Conservation (phyloP, 2,113 vertebrate genomes). For the Peucedramus taeniatus region DNA sequence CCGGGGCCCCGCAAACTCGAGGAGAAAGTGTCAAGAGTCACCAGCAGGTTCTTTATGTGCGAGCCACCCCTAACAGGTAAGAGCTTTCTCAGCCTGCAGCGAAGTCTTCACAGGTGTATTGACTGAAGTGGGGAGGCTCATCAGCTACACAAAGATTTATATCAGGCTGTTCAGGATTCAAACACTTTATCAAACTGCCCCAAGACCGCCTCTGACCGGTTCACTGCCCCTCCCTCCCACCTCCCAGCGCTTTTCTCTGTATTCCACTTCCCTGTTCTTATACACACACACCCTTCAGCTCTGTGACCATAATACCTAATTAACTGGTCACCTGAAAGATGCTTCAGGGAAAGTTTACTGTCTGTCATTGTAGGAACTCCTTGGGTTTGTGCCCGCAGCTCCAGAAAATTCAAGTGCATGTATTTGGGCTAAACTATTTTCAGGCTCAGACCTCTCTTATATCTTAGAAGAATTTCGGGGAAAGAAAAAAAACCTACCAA, state of each 20-base stretch:
- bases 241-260: rapidly evolving
- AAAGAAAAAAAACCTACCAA: background rate
- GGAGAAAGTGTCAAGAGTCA: background rate
- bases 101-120: background rate
- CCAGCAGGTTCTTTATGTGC: background rate
- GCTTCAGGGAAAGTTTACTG: background rate
- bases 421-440: background rate
- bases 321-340: background rate
- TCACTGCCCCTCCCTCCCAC: too few species aligned
- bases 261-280: background rate
- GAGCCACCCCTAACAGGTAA: rapidly evolving
- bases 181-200: background rate
- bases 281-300: background rate
- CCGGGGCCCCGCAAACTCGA: rapidly evolving
- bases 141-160: background rate
- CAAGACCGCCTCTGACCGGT: background rate
- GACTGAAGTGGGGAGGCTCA: background rate
- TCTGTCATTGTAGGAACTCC: background rate
- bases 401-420: background rate
- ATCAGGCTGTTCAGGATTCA: background rate
- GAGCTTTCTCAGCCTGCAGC: too few species aligned
- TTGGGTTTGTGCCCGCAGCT: background rate
- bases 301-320: background rate
- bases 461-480: background rate
- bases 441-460: background rate